Percentiles rank a stretch among this genome's conserved stretches.
phyloP scores from a whole-genome alignment of 2,113 vertebrate genomes.

The Thermophis baileyi region DNA sequence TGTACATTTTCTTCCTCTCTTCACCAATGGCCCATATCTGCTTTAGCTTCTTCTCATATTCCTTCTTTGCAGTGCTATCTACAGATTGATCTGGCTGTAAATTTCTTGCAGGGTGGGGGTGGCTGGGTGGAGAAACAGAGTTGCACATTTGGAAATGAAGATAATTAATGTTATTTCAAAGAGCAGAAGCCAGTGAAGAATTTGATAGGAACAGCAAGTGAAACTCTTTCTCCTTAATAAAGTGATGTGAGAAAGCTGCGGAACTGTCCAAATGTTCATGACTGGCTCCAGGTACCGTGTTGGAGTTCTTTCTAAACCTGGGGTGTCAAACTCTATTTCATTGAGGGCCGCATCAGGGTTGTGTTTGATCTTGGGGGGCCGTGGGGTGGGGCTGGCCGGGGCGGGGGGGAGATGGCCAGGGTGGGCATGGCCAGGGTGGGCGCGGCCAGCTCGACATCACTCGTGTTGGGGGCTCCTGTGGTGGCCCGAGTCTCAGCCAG shows the following conservation, averaged over 20 bases:
- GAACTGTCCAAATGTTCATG: neutral
- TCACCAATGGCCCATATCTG: slow-evolving; percentile 75
- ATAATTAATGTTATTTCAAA: slow-evolving; percentile 48
- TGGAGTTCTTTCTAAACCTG: neutral
- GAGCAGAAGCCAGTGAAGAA: slow-evolving; percentile 12
- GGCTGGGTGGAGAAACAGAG: slow-evolving; percentile 1
- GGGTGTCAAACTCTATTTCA: no score
- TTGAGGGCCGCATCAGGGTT: no score
- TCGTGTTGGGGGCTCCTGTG: no score
- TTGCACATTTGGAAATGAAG: slow-evolving; percentile 40
- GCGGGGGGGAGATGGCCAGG: no score
- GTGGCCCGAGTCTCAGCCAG: no score
- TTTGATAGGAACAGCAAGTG: slow-evolving; percentile 34
- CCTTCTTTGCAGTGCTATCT: slow-evolving; percentile 44
- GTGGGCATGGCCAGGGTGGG: no score
- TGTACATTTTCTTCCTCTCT: slow-evolving; percentile 57
- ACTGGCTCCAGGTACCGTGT: neutral
- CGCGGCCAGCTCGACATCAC: no score
- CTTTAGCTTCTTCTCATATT: slow-evolving; percentile 64
- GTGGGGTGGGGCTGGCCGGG: no score
- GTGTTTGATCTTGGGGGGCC: no score
- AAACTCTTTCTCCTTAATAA: neutral
- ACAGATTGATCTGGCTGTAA: slow-evolving; percentile 63
- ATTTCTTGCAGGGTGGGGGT: slow-evolving; percentile 21
- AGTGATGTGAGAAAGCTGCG: neutral